Base-by-base conservation (phyloP, 2,113 vertebrate genomes). In the Colossoma macropomum region DNA sequence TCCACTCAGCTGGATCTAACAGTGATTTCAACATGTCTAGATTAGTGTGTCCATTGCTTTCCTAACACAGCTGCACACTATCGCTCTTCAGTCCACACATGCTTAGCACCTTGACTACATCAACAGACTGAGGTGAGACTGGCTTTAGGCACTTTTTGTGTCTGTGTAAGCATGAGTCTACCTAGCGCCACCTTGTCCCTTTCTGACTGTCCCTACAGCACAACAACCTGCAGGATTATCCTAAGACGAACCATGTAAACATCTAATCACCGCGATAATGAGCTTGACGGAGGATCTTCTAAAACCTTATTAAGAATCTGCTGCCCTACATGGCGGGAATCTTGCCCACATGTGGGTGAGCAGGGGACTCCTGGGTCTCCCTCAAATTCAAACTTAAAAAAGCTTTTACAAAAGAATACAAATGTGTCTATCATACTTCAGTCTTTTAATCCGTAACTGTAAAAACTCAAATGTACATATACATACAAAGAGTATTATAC, bases 251-350 rank as follows among this genome's bases (percentile, higher is more conserved):
- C 91, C 91, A 84, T 89, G 93, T 92, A 93, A 90, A 89, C 76
- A 84, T 90, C 91, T 92, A 91, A 92, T 92, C 91, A 89, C 88
- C 88, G 86, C 89, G 78, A 73, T 90, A 90, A 89, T 91, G 82
- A 79, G 86, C 59, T 77, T 84, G 62, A 81, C 82, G 8, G 56
- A 62, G 80, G 66, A 74, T 75, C 68, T 70, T 60, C 77, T 80
- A 69, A 85, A 84, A 74, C 82, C 82, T 79, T 83, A 75, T 82
- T 86, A 84, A 68, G 63, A 82, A 74, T 86, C 82, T 84, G 60
- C 41, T 65, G 73, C 50, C 23, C 32, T 75, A 62, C 62, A 17
- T 60, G 65, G 54, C 16, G 13, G 28, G 23, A 81, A 66, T 41
- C 70, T 63, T 56, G 69, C 62, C 25, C 45, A 54, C 34, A 52